phyloP scores from a whole-genome alignment of 2,888 invertebrate genomes.

The Mimachlamys varia region DNA sequence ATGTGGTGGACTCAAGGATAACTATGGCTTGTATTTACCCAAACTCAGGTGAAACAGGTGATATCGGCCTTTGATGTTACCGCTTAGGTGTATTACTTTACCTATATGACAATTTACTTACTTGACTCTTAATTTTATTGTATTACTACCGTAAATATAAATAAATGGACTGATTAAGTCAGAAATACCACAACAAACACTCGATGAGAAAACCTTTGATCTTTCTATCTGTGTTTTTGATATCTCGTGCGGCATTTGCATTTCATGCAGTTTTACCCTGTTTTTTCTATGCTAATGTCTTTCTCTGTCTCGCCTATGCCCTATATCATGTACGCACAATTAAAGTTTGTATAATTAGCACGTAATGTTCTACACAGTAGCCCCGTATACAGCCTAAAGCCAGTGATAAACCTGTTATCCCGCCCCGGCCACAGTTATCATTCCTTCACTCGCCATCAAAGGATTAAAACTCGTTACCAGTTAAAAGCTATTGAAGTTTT shows the following conservation, averaged over 20 bases:
- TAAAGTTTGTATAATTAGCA: background rate
- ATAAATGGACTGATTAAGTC: slow-evolving; percentile 33
- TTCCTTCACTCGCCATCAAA: background rate
- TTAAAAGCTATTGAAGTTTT: slow-evolving; percentile 31
- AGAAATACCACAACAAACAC: slow-evolving; percentile 15
- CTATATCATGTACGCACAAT: slow-evolving; percentile 21
- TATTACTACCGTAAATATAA: slow-evolving; percentile 1
- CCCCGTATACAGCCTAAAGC: background rate
- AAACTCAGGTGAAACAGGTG: slow-evolving; percentile 36
- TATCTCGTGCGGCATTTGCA: slow-evolving; percentile 31
- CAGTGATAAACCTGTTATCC: background rate
- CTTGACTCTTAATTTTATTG: slow-evolving; percentile 28
- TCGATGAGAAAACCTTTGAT: background rate
- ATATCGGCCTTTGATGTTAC: slow-evolving; percentile 34
- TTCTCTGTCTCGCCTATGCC: background rate
- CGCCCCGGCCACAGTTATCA: background rate
- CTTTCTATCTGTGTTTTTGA: background rate
- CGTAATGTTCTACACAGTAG: background rate
- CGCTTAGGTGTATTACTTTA: slow-evolving; percentile 24
- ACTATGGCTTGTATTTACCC: slow-evolving; percentile 31
- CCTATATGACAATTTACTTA: slow-evolving; percentile 36
- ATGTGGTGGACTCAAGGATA: background rate
- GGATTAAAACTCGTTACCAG: background rate
- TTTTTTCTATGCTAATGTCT: background rate
- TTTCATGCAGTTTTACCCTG: slow-evolving; percentile 8